Evolutionary conservation across 2,113 vertebrate genomes (phyloP).

Genomic region (Lates calcarifer): DNA sequence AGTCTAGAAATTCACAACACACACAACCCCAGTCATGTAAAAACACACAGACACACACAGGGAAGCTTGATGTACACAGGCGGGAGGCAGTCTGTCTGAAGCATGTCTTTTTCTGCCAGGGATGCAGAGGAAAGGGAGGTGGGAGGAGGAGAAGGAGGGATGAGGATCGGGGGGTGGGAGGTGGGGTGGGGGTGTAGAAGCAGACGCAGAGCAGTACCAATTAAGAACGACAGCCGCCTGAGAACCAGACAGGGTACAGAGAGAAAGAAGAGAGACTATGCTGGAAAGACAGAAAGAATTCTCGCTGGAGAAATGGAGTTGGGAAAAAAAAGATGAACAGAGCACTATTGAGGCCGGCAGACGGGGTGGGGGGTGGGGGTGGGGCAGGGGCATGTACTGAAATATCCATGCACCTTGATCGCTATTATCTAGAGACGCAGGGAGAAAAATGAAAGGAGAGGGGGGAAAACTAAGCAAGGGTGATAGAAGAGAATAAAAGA

Average conservation of each 20-base stretch:
- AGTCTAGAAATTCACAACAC: conserved; percentile 39
- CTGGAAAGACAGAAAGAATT: conserved; percentile 49
- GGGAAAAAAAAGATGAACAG: conserved; percentile 27
- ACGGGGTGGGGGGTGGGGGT: conserved; percentile 19
- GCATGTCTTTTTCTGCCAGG: conserved; percentile 65
- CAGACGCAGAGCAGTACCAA: conserved; percentile 73
- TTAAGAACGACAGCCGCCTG: conserved; percentile 76
- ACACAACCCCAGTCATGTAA: conserved; percentile 29
- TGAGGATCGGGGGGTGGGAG: not conserved
- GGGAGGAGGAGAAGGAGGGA: conserved; percentile 36
- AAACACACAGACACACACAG: conserved; percentile 45
- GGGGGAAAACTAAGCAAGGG: conserved; percentile 3
- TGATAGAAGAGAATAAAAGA: conserved; percentile 30
- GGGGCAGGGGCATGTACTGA: not conserved
- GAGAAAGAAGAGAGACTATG: conserved; percentile 40
- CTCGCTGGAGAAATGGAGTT: conserved; percentile 42
- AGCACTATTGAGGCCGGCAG: conserved; percentile 51
- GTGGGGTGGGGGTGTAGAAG: conserved; percentile 61
- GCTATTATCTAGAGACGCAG: conserved; percentile 29
- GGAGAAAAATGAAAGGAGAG: conserved; percentile 8
- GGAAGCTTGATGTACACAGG: conserved; percentile 47
- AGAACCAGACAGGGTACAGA: conserved; percentile 64
- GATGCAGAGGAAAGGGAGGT: conserved; percentile 51
- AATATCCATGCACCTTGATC: conserved; percentile 55
- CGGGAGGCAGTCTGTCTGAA: conserved; percentile 64